phyloP scores from a whole-genome alignment of 2,113 vertebrate species.

The Chaetorhynchus papuensis region DNA sequence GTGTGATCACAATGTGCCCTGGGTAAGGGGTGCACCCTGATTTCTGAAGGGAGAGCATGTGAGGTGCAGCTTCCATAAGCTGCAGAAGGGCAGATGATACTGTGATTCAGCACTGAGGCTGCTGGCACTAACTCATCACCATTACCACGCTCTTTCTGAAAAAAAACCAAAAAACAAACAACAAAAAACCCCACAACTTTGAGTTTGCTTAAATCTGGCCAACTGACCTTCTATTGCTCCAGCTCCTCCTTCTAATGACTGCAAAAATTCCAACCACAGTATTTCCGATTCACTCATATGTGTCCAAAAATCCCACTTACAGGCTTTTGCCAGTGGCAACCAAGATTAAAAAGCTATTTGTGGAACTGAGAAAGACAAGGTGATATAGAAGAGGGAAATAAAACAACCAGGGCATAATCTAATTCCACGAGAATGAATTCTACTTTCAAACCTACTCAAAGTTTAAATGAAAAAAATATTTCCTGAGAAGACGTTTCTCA shows the following conservation, averaged over 20 bases:
- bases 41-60: background rate
- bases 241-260: background rate
- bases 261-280: background rate
- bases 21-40: background rate
- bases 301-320: background rate
- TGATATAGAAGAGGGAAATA: background rate
- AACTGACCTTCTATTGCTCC: fast-evolving
- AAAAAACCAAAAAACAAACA: too few relatives aligned
- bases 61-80: fast-evolving
- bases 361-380: background rate
- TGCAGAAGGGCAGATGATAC: background rate
- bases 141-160: background rate
- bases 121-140: background rate
- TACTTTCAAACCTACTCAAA: background rate
- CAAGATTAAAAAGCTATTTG: background rate
- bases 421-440: background rate
- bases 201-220: background rate
- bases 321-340: background rate
- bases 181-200: background rate
- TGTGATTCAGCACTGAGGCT: background rate
- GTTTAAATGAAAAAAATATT: background rate
- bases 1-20: background rate
- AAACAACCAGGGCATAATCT: background rate
- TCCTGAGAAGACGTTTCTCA: background rate
- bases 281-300: background rate